A percentile compares a stretch with the other conserved stretches of the same genome.
phyloP scores from a whole-genome alignment of 2,888 invertebrate genomes.

The Pelosia muscerda region DNA sequence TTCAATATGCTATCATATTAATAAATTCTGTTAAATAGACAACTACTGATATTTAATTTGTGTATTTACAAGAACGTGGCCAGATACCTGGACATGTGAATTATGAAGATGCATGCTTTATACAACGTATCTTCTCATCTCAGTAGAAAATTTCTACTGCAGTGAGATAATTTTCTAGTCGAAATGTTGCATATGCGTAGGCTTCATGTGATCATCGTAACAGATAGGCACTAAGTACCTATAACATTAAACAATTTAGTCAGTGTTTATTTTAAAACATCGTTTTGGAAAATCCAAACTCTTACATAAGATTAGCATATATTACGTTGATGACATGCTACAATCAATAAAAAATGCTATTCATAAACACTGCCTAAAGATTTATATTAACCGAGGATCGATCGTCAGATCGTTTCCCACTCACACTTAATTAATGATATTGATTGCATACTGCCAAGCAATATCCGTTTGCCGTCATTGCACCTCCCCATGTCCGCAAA shows the following conservation, averaged over 20 bases:
- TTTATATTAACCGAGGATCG: not conserved
- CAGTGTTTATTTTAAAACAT: not conserved
- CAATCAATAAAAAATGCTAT: not conserved
- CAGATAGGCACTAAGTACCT: not conserved
- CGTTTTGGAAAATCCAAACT: not conserved
- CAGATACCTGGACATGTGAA: not conserved
- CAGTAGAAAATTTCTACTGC: no score
- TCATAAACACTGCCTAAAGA: not conserved
- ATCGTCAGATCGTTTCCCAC: not conserved
- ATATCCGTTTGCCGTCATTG: not conserved
- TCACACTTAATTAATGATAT: not conserved
- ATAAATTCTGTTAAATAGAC: conserved; percentile 51
- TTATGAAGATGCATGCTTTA: not conserved
- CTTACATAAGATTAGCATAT: not conserved
- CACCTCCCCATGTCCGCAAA: no score
- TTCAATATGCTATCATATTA: conserved; percentile 34
- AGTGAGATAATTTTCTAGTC: no score
- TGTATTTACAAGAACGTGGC: conserved; percentile 25
- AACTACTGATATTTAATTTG: conserved; percentile 22
- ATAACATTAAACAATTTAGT: not conserved
- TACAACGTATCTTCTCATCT: not conserved
- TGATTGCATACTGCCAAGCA: not conserved
- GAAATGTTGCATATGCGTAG: not conserved
- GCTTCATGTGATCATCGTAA: not conserved
- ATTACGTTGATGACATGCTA: not conserved